Percentiles rank a stretch among this genome's conserved stretches.
These are phyloP conservation scores for Ifrita kowaldi DNA, from an alignment of 2,113 vertebrate genomes.

Conservation along the genomic window DNA sequence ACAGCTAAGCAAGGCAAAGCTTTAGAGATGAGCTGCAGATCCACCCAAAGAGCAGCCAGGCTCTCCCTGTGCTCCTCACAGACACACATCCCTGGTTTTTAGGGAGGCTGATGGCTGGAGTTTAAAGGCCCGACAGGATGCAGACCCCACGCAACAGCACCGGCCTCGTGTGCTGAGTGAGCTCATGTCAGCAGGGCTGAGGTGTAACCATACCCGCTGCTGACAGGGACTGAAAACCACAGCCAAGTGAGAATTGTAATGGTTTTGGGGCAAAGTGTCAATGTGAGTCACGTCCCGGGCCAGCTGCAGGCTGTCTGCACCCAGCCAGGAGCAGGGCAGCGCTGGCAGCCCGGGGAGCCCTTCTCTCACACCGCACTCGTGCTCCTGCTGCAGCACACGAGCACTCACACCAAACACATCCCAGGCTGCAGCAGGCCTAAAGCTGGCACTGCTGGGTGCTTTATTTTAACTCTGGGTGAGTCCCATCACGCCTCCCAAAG, in stretches of 20 bases:
- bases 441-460: neutral
- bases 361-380: fast-evolving
- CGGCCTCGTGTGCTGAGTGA: neutral
- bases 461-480: neutral
- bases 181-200: neutral
- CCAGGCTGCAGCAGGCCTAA: neutral
- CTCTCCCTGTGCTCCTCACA: neutral
- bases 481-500: neutral
- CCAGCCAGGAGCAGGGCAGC: neutral
- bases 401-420: neutral
- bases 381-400: neutral
- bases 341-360: neutral
- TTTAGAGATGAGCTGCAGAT: neutral
- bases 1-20: neutral
- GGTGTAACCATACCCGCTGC: neutral
- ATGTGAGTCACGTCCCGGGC: neutral
- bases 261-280: neutral
- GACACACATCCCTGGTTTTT: neutral
- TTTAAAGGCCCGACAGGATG: fast-evolving
- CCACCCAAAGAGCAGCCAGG: neutral
- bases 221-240: neutral
- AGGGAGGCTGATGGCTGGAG: neutral
- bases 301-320: neutral
- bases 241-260: neutral
- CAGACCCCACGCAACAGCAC: neutral